phyloP scores from a whole-genome alignment of 2,797 vertebrate species.

The Spizella passerina region DNA sequence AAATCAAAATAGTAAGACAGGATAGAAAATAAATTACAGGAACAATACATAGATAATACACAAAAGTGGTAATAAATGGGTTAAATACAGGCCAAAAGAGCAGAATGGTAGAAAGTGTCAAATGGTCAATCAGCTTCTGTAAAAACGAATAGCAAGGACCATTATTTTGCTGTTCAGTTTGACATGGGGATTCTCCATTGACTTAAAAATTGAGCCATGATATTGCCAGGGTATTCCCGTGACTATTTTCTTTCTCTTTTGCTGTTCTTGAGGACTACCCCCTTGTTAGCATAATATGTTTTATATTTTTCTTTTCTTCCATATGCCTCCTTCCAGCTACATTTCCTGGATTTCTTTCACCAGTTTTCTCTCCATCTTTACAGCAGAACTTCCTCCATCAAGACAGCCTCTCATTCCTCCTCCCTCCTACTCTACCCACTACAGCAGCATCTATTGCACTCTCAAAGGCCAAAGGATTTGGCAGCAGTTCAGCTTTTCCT shows the following conservation, averaged over 20 bases:
- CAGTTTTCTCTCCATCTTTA: neutral
- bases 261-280: neutral
- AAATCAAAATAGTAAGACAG: neutral
- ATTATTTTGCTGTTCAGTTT: neutral
- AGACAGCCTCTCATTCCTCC: neutral
- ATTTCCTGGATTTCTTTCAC: neutral
- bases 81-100: neutral
- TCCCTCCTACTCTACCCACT: neutral
- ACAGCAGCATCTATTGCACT: neutral
- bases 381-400: neutral
- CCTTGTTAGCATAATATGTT: neutral
- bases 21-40: neutral
- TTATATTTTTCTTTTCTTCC: neutral
- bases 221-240: neutral
- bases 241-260: neutral
- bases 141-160: too few relatives aligned
- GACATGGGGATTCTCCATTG: neutral
- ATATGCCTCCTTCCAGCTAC: neutral
- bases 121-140: too few relatives aligned
- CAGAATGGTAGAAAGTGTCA: neutral
- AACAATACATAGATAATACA: neutral
- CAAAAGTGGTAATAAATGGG: neutral
- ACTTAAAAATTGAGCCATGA: neutral
- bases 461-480: neutral
- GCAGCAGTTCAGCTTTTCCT: neutral